Evolutionary conservation across 2,113 vertebrate genomes (phyloP).

Genomic region (Polyodon spathula): DNA sequence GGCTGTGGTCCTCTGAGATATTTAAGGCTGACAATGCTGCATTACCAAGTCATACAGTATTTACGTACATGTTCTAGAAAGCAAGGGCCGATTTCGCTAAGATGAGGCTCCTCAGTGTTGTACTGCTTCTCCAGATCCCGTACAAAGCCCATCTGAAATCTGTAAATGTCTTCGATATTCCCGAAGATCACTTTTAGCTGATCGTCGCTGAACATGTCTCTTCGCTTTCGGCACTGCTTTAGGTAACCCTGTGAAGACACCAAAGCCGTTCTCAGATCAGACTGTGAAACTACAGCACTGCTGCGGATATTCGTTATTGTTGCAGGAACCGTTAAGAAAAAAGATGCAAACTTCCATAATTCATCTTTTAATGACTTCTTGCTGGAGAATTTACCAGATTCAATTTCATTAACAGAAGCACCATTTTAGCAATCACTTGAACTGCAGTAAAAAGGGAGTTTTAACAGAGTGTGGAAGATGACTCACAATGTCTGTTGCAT

Average conservation of each 20-base stretch:
- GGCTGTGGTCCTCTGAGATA: no score
- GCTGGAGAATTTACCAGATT: background rate
- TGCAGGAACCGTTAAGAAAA: no score
- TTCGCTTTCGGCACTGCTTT: constrained; percentile 91
- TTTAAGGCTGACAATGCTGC: background rate
- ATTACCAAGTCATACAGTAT: background rate
- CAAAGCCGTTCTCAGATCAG: no score
- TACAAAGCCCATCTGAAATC: constrained; percentile 95
- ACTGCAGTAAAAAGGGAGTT: background rate
- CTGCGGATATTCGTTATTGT: no score
- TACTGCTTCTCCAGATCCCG: constrained; percentile 96
- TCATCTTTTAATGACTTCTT: background rate
- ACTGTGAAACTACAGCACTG: no score
- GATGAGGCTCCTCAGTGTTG: constrained; percentile 94
- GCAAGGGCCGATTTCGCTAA: constrained; percentile 93
- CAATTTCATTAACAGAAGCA: background rate
- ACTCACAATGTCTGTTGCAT: no score
- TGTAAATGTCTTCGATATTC: constrained; percentile 97
- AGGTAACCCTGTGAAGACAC: constrained; percentile 76
- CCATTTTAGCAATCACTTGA: background rate
- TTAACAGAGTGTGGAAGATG: no score
- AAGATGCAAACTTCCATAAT: background rate
- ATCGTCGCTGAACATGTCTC: constrained; percentile 97
- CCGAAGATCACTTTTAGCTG: constrained; percentile 94
- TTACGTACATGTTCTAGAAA: constrained; percentile 89